phyloP scores from a whole-genome alignment of 2,888 invertebrate species.

The Gari tellinella region DNA sequence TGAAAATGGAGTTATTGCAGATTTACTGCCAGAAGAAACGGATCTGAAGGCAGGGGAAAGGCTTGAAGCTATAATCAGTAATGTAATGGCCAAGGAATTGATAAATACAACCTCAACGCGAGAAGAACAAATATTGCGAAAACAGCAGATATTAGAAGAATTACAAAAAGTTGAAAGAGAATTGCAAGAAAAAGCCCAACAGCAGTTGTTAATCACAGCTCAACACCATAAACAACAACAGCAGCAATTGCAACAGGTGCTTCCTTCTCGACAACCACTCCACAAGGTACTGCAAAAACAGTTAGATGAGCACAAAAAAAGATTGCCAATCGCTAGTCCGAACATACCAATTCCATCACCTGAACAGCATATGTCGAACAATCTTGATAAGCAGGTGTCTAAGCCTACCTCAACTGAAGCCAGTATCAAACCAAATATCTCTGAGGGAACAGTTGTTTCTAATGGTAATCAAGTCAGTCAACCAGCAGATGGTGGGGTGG shows the following conservation, averaged over 20 bases:
- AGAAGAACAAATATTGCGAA: constrained; percentile 88
- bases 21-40: constrained; percentile 67
- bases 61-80: constrained; percentile 83
- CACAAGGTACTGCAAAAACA: constrained; percentile 64
- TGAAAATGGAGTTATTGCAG: constrained; percentile 61
- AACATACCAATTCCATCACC: constrained; percentile 37
- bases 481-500: constrained; percentile 6
- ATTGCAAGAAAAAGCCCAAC: constrained; percentile 87
- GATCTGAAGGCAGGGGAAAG: constrained; percentile 82
- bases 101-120: constrained; percentile 77
- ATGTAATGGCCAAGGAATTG: constrained; percentile 83
- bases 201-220: constrained; percentile 80
- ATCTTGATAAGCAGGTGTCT: constrained; percentile 65
- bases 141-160: constrained; percentile 89
- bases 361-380: constrained; percentile 55
- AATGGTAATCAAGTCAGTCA: constrained; percentile 22
- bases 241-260: constrained; percentile 67
- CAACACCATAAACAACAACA: constrained; percentile 80
- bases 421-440: constrained; percentile 50
- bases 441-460: constrained; percentile 26
- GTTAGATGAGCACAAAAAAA: constrained; percentile 64
- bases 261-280: constrained; percentile 55
- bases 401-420: constrained; percentile 30
- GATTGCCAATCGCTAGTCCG: constrained; percentile 55
- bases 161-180: constrained; percentile 90